Evolutionary conservation across 2,113 vertebrate genomes (phyloP).

Genomic region (Suncus etruscus): DNA sequence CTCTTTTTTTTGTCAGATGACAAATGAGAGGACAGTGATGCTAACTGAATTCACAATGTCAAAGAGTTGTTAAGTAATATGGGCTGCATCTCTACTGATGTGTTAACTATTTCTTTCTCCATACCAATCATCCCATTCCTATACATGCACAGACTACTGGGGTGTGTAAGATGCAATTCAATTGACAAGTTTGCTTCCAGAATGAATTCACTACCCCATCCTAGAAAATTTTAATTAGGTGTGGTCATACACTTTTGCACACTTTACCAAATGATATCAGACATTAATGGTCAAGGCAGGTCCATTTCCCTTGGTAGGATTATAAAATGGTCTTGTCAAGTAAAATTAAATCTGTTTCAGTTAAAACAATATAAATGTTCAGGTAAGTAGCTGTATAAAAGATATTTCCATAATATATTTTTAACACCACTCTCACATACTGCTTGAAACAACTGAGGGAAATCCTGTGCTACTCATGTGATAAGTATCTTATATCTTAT

Average conservation of each 20-base stretch:
- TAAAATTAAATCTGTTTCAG: conserved; percentile 32
- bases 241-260: not conserved
- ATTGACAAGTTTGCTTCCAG: not conserved
- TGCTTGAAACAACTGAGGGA: conserved; percentile 45
- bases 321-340: not conserved
- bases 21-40: conserved; percentile 5
- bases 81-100: not conserved
- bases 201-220: not conserved
- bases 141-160: not conserved
- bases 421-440: not conserved
- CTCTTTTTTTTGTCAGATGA: conserved; percentile 33
- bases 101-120: not conserved
- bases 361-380: not conserved
- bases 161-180: not conserved
- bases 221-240: conserved; percentile 19
- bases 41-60: conserved; percentile 19
- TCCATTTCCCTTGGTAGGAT: not conserved
- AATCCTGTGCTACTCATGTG: conserved; percentile 36
- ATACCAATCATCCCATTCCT: conserved; percentile 10
- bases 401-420: not conserved
- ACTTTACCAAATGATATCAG: conserved; percentile 12
- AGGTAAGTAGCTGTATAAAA: not conserved
- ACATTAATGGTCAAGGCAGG: not conserved
- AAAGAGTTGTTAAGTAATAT: not conserved
- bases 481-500: conserved; percentile 25